These are phyloP conservation scores for Polypedilum pembai DNA, from an alignment of 1,140 invertebrate genomes.

Conservation along the genomic window DNA sequence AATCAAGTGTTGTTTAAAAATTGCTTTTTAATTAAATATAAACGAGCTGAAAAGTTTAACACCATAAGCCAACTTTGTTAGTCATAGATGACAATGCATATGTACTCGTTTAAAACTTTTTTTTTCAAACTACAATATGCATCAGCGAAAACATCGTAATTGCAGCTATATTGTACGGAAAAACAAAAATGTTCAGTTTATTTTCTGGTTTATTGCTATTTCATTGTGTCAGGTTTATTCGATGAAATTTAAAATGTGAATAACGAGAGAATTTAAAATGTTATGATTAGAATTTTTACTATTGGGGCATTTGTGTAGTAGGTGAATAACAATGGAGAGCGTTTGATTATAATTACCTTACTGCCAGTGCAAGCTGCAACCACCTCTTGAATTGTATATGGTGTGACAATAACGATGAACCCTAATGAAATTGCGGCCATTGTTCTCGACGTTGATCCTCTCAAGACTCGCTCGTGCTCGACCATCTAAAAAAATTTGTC, in stretches of 20 bases:
- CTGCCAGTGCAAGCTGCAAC: slow-evolving; percentile 77
- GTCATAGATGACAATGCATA: no score
- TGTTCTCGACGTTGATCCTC: slow-evolving; percentile 68
- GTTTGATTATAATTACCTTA: slow-evolving; percentile 44
- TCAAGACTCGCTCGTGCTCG: slow-evolving; percentile 63
- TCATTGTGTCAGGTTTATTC: no score
- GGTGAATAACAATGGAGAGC: not conserved
- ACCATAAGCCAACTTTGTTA: no score
- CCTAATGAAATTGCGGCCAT: slow-evolving; percentile 82
- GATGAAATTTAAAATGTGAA: slow-evolving; percentile 14
- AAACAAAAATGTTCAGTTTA: no score
- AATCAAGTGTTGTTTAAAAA: no score
- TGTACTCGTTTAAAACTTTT: no score
- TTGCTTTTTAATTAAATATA: no score
- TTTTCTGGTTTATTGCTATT: no score
- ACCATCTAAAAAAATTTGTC: slow-evolving; percentile 48
- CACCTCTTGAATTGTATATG: slow-evolving; percentile 81
- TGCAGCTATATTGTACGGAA: no score
- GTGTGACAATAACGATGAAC: slow-evolving; percentile 81
- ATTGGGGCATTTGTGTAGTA: not conserved
- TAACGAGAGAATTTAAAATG: not conserved
- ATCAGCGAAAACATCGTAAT: no score
- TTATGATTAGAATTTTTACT: not conserved
- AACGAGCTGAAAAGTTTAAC: no score
- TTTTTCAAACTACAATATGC: no score